Percentiles rank a stretch among this genome's conserved stretches.
phyloP scores from a whole-genome alignment of 2,797 vertebrate species.

The Coregonus sp. region DNA sequence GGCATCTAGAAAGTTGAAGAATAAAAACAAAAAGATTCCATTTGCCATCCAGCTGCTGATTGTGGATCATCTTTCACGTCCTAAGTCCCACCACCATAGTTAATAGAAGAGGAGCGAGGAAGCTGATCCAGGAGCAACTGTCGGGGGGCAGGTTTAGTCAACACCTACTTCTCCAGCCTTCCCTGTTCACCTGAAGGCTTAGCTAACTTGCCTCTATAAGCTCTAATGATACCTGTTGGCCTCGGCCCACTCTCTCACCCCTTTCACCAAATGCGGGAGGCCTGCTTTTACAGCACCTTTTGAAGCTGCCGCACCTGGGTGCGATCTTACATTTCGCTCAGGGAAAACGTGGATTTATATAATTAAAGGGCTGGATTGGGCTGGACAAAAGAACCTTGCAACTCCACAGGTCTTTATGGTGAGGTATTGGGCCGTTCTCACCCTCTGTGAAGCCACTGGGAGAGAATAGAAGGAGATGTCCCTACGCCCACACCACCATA shows the following conservation, averaged over 20 bases:
- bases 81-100: constrained; percentile 8
- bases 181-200: constrained; percentile 22
- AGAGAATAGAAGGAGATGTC: neutral
- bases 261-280: neutral
- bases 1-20: neutral
- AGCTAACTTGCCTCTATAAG: constrained; percentile 29
- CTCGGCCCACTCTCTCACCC: constrained; percentile 23
- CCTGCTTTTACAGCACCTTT: constrained; percentile 6
- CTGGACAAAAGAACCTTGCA: neutral
- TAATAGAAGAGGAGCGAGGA: constrained; percentile 7
- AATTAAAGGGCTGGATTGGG: neutral
- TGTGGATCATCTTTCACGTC: constrained; percentile 7
- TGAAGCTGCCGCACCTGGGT: constrained; percentile 19
- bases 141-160: neutral
- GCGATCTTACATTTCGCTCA: neutral
- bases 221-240: constrained; percentile 31
- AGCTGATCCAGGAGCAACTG: constrained; percentile 29
- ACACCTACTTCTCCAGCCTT: constrained; percentile 22
- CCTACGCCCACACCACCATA: neutral
- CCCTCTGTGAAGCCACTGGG: neutral
- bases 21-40: constrained; percentile 1
- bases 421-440: neutral
- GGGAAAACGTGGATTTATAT: neutral
- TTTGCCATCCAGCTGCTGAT: constrained; percentile 3
- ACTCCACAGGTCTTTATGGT: neutral